Base-by-base conservation (phyloP, 2,888 invertebrate genomes). In the Azorinus chamasolen region DNA sequence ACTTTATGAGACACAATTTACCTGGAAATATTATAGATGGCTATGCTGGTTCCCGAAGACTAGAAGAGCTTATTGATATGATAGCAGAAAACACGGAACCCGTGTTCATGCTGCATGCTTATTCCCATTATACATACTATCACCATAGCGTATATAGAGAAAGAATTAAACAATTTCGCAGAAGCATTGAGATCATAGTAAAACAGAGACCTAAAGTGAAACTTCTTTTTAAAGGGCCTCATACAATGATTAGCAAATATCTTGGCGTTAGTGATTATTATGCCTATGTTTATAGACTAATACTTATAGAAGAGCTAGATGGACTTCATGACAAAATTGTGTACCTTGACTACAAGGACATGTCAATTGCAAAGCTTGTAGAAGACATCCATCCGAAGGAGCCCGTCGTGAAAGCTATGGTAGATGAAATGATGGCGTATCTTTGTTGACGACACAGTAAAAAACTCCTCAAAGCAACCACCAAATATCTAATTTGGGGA, bases 331-430 rank as follows among this genome's bases (percentile, higher is more conserved):
- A 41, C 10, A 57, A 20, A 20, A 24, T 57, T 18, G 24, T 57
- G 24, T 57, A 57, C 41, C 41, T 57, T n/a, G 57, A 57, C 24
- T 16, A 57, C 25, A 37, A 22, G 24, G 57, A 57, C 16, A 41
- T 41, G 10, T 18, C 57, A 1, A 18, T 22, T 4, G 20, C 57
- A 1, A 20, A 20, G n/a, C 24, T 14, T 6, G 57, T 41, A 5
- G 41, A 20, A 20, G 55, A 39, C 12, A 1, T 24, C 1, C 57
- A 57, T 14, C 57, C 57, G 8, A n/a, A 14, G 20, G 1, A 39
- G 2, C 41, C 20, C 18, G 20, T 57, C 5, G 57, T 57, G 12
- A 1, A 5, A 43, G 43, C 4, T 2, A 41, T 57, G 57, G 57
- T 57, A 1, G 14, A 57, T 43, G 41, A 41, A 5, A 41, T 57